Percentiles rank a stretch among this genome's conserved stretches.
phyloP scores from a whole-genome alignment of 2,113 vertebrate species.

The Etheostoma spectabile region DNA sequence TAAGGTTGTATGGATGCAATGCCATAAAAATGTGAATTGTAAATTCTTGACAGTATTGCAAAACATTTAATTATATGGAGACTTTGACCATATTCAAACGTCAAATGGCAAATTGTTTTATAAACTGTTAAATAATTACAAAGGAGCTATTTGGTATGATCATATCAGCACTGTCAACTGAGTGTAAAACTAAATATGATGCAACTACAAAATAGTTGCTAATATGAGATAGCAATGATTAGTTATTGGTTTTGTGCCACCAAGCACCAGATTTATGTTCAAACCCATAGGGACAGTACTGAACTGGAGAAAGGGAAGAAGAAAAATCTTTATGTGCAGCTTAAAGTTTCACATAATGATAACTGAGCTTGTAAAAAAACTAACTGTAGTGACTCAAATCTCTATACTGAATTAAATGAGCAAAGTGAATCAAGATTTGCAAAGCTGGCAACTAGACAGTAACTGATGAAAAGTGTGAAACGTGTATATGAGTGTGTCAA shows the following conservation, averaged over 20 bases:
- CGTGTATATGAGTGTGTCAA: neutral
- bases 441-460: neutral
- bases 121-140: neutral
- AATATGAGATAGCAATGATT: constrained; percentile 11
- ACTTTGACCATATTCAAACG: neutral
- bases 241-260: constrained; percentile 31
- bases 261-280: constrained; percentile 8
- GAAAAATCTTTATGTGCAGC: neutral
- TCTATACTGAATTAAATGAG: constrained; percentile 3
- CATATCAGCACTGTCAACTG: neutral
- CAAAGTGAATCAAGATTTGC: neutral
- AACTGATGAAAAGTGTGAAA: neutral
- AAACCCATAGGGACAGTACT: neutral
- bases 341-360: neutral
- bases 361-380: neutral
- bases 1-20: neutral
- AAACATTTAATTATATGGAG: neutral
- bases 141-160: neutral
- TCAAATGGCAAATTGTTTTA: neutral
- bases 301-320: neutral
- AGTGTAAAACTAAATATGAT: constrained; percentile 19
- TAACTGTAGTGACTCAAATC: neutral
- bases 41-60: neutral
- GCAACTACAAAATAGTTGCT: constrained; percentile 13
- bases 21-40: neutral